Base-by-base conservation (phyloP, 2,797 vertebrate species). In the Rhyacichthys aspro region DNA sequence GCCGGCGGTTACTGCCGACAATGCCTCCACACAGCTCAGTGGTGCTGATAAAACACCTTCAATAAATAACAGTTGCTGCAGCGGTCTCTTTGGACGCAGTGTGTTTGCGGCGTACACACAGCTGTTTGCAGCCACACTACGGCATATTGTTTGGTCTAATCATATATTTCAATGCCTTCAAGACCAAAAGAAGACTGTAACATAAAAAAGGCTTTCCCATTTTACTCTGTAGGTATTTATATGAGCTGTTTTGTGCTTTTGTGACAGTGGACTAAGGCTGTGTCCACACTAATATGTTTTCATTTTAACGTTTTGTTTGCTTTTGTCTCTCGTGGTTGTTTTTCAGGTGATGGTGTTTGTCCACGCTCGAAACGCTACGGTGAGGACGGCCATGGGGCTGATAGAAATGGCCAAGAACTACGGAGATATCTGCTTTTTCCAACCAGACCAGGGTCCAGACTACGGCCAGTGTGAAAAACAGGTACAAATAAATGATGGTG, bases 261-360 rank as follows among this genome's bases (percentile, higher is more conserved):
- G 23, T 28, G 23, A 28, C 23, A 28, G 19, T 5, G 3, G 23
- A 28, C 23, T 5, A 28, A 28, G 23, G 23, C 3, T 28, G 23
- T 28, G 23, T 28, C 23, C 23, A 28, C 23, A 28, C 23, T 28
- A 28, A 28, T 28, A 28, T 28, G 23, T 28, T 28, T 28, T 28
- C n/a, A n/a, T n/a, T n/a, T n/a, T n/a, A n/a, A n/a, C n/a, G n/a
- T n/a, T n/a, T n/a, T n/a, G n/a, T n/a, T n/a, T n/a, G n/a, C 23
- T 28, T 28, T 6, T 28, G 23, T 28, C 7, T 28, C 23, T 6
- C 7, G 2, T 28, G 23, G 23, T 28, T 28, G 63, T 41, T 65
- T 59, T 47, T 45, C 78, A 99, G 98, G 98, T 99, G 63, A 99
- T 99, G 97, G 97, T 99, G 68, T 99, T 99, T 74, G 98, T 99